Conservation (phyloP, 2,888 invertebrate species). For the Idaea dimidiata region DNA sequence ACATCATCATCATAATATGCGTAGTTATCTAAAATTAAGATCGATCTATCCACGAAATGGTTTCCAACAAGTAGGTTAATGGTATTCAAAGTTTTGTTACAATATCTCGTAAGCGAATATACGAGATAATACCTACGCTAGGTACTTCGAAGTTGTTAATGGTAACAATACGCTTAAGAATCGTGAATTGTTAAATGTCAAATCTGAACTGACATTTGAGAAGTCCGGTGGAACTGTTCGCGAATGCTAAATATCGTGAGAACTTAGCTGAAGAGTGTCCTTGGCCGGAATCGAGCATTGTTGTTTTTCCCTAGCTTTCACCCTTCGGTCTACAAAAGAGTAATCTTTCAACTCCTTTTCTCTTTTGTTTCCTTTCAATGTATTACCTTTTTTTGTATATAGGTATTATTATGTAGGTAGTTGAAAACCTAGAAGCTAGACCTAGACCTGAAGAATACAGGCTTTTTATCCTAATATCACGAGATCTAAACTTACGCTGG, state of each 20-base stretch:
- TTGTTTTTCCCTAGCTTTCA: neutral
- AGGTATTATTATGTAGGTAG: too few species aligned
- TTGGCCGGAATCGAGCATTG: slow-evolving; percentile 5
- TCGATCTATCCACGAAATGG: neutral
- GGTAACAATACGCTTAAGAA: slow-evolving; percentile 15
- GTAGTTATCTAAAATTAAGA: neutral
- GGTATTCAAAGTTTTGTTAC: neutral
- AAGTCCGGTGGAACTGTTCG: slow-evolving; percentile 36
- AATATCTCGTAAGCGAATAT: neutral
- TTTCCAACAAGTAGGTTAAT: neutral
- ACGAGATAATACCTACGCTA: neutral
- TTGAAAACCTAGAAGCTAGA: too few species aligned
- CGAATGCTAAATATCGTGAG: slow-evolving; percentile 25
- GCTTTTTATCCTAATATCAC: too few species aligned
- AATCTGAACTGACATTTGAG: slow-evolving; percentile 60
- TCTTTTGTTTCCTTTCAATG: too few species aligned
- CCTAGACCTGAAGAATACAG: too few species aligned
- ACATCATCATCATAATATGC: neutral
- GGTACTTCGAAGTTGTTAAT: neutral
- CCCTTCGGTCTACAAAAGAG: too few species aligned
- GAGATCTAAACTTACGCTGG: too few species aligned
- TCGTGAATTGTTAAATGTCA: slow-evolving; percentile 63
- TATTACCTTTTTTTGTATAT: too few species aligned
- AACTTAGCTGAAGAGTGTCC: neutral
- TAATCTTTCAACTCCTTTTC: too few species aligned